Evolutionary conservation across 2,797 vertebrate genomes (phyloP).

Genomic region (Hoplostethus mediterraneus): DNA sequence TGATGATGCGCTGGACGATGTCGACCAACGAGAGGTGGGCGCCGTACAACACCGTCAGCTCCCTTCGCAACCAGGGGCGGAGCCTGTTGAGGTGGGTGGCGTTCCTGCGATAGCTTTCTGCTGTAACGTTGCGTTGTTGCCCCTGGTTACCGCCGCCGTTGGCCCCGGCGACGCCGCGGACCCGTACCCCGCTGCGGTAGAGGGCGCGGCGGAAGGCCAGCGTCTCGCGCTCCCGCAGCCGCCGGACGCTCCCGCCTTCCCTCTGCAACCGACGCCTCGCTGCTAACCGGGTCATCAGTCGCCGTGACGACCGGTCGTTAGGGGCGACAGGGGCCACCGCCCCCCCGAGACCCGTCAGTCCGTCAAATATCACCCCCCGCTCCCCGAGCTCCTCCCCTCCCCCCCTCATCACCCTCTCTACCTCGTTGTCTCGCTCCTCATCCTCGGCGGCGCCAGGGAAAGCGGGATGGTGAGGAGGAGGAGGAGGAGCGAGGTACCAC

Average conservation of each 20-base stretch:
- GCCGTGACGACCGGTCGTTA: constrained; percentile 78
- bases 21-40: constrained; percentile 87
- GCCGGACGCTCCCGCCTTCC: constrained; percentile 83
- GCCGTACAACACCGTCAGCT: constrained; percentile 91
- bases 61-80: constrained; percentile 90
- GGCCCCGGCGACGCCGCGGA: constrained; percentile 77
- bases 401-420: constrained; percentile 8
- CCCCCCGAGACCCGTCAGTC: constrained; percentile 62
- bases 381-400: neutral
- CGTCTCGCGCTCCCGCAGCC: constrained; percentile 88
- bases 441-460: constrained; percentile 13
- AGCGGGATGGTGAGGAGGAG: constrained; percentile 13
- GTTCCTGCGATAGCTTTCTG: constrained; percentile 87
- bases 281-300: constrained; percentile 84
- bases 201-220: constrained; percentile 89
- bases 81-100: constrained; percentile 88
- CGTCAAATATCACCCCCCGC: constrained; percentile 84
- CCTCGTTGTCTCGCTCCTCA: constrained; percentile 19
- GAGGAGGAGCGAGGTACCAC: constrained; percentile 55
- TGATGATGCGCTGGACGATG: constrained; percentile 90
- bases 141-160: constrained; percentile 57
- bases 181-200: constrained; percentile 87
- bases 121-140: constrained; percentile 85
- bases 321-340: constrained; percentile 23
- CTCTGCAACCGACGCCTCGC: constrained; percentile 79